Evolutionary conservation across 2,888 invertebrate genomes (phyloP).

Genomic region (Ellobium chinense): DNA sequence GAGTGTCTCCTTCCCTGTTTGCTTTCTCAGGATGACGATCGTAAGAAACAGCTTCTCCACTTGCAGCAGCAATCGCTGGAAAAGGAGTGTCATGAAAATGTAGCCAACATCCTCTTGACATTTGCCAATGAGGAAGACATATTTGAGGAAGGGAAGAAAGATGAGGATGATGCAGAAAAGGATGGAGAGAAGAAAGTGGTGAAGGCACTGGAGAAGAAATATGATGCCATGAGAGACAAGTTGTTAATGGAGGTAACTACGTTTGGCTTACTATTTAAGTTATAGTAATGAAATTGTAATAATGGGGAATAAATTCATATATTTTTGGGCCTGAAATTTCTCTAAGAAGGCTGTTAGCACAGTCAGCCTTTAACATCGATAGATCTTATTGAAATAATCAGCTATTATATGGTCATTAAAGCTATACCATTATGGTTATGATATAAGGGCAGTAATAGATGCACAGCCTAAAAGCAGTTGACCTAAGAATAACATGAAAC

Average conservation of each 20-base stretch:
- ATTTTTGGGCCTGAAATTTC: too few relatives aligned
- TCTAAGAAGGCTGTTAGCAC: too few relatives aligned
- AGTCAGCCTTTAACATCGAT: too few relatives aligned
- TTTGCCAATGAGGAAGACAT: not conserved
- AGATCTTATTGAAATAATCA: too few relatives aligned
- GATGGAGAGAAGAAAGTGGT: constrained; percentile 57
- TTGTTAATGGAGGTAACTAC: constrained; percentile 68
- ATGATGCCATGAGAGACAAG: constrained; percentile 73
- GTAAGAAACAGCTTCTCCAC: constrained; percentile 17
- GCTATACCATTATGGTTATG: too few relatives aligned
- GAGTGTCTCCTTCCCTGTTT: not conserved
- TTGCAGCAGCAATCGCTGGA: constrained; percentile 15
- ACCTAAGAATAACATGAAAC: too few relatives aligned
- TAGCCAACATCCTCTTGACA: constrained; percentile 60
- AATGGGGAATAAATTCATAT: too few relatives aligned
- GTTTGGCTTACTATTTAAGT: not conserved
- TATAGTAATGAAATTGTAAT: not conserved
- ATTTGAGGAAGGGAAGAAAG: not conserved
- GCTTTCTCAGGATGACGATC: constrained; percentile 14
- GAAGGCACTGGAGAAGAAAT: constrained; percentile 72
- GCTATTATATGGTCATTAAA: too few relatives aligned
- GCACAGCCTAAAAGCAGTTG: too few relatives aligned
- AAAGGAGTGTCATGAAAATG: constrained; percentile 63
- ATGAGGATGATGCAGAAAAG: constrained; percentile 42
- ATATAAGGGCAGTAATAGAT: too few relatives aligned